Percentiles rank a stretch among this genome's conserved stretches.
These are phyloP conservation scores for Adelognathus sp. DNA, from an alignment of 2,888 invertebrate genomes.

Conservation along the genomic window DNA sequence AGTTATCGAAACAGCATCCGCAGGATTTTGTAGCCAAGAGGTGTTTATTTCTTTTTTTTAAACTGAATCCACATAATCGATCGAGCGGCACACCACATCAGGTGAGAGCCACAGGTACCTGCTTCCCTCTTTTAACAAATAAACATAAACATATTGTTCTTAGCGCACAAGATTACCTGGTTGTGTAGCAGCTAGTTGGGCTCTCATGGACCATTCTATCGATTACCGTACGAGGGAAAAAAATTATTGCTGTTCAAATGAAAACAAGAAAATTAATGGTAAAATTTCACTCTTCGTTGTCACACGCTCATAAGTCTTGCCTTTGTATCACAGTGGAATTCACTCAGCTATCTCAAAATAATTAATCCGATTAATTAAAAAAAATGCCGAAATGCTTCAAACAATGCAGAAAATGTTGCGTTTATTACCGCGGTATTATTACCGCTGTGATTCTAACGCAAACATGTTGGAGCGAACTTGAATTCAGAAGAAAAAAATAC, in stretches of 20 bases:
- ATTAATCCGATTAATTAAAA: too few species aligned
- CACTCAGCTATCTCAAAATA: too few species aligned
- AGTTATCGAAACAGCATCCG: neutral
- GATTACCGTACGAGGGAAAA: constrained; percentile 34
- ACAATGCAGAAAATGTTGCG: too few species aligned
- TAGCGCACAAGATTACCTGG: constrained; percentile 65
- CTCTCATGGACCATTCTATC: constrained; percentile 53
- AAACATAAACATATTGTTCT: constrained; percentile 59
- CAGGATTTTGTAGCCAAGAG: constrained; percentile 8
- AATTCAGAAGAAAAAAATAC: neutral
- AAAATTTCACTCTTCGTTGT: too few species aligned
- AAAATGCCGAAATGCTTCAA: too few species aligned
- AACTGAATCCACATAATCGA: constrained; percentile 14
- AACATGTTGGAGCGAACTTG: too few species aligned
- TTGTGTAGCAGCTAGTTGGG: constrained; percentile 61
- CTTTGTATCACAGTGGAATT: too few species aligned
- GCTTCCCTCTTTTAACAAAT: constrained; percentile 51
- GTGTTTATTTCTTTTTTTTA: constrained; percentile 1
- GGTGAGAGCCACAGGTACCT: constrained; percentile 42
- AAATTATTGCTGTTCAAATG: constrained; percentile 2
- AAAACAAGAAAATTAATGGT: constrained; percentile 9
- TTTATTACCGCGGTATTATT: too few species aligned
- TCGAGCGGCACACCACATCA: constrained; percentile 35
- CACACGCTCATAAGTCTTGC: too few species aligned
- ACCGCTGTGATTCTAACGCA: too few species aligned